Conservation (phyloP, 2,888 invertebrate genomes). For the Sabellastarte sp. region DNA sequence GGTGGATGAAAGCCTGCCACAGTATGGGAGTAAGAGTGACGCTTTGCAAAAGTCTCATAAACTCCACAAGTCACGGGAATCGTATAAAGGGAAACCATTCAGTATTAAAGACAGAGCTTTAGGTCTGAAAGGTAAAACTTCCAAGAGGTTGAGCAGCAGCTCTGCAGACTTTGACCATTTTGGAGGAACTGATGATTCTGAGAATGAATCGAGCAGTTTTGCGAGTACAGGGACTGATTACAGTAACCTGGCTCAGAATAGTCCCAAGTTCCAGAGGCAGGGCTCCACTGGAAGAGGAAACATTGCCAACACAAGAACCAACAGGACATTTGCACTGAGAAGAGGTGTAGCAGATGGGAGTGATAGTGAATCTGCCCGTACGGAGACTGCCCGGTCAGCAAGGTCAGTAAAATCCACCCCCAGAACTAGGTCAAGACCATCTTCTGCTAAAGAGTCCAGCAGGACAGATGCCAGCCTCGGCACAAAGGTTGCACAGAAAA, state of each 20-base stretch:
- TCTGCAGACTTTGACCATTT: not conserved
- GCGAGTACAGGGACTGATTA: not conserved
- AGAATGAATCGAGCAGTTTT: not conserved
- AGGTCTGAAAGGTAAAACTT: no score
- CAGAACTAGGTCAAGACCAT: conserved; percentile 9
- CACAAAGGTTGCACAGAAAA: conserved; percentile 43
- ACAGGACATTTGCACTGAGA: conserved; percentile 67
- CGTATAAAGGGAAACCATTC: no score
- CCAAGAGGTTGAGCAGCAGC: not conserved
- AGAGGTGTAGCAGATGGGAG: conserved; percentile 62
- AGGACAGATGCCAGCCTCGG: conserved; percentile 44
- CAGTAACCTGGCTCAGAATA: not conserved
- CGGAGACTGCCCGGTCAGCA: conserved; percentile 23
- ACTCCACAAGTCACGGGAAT: no score
- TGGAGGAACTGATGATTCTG: not conserved
- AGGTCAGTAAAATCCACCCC: conserved; percentile 12
- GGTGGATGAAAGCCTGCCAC: not conserved
- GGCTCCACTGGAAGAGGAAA: not conserved
- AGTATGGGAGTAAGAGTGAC: no score
- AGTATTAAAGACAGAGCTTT: not conserved
- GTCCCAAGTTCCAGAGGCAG: not conserved
- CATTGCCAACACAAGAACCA: not conserved
- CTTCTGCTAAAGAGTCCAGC: conserved; percentile 12
- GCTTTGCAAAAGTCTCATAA: no score
- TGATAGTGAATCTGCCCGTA: conserved; percentile 27